These are phyloP conservation scores for Propithecus perrieri DNA, from an alignment of 2,797 vertebrate species.

Conservation along the genomic window DNA sequence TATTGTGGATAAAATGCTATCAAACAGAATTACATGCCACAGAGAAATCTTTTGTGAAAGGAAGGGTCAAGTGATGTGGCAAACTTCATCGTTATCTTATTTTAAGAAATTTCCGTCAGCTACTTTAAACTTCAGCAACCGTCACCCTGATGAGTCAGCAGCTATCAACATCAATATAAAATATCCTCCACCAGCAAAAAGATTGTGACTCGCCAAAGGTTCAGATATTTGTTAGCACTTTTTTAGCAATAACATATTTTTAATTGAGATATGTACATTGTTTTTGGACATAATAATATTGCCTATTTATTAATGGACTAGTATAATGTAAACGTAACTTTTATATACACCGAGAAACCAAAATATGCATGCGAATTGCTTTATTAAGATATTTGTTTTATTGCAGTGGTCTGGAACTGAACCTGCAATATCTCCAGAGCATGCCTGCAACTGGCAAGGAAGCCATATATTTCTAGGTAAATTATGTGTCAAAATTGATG, in stretches of 20 bases:
- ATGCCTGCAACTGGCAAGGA: background rate
- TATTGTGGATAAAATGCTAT: background rate
- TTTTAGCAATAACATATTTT: background rate
- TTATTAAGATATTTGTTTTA: background rate
- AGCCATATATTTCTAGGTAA: background rate
- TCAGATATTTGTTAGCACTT: background rate
- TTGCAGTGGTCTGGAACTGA: background rate
- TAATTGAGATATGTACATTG: background rate
- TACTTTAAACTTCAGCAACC: background rate
- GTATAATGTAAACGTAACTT: background rate
- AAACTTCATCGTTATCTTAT: background rate
- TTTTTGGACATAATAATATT: background rate
- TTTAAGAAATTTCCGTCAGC: background rate
- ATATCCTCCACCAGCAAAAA: background rate
- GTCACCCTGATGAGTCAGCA: background rate
- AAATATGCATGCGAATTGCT: background rate
- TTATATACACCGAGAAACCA: background rate
- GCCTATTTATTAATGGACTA: background rate
- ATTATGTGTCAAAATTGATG: background rate
- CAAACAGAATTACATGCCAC: background rate
- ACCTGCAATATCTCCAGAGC: background rate
- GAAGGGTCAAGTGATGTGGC: background rate
- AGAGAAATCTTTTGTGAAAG: background rate
- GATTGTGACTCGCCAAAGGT: background rate
- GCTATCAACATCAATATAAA: background rate